These are phyloP conservation scores for Emydocephalus ijimae DNA, from an alignment of 2,113 vertebrate genomes.

Conservation along the genomic window DNA sequence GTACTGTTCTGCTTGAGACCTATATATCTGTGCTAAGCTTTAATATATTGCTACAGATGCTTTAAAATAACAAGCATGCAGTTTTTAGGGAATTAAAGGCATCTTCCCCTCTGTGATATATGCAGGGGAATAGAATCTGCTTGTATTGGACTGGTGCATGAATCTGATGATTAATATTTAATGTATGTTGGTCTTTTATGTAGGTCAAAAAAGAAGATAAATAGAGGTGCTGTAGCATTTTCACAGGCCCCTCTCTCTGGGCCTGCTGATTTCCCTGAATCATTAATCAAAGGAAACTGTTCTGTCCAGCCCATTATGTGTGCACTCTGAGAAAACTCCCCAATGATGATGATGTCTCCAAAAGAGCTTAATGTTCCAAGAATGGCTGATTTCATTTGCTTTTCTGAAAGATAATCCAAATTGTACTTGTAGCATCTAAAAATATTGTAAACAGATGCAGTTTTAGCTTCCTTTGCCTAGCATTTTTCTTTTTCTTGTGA, in stretches of 20 bases:
- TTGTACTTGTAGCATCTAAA: constrained; percentile 63
- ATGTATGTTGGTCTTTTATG: constrained; percentile 37
- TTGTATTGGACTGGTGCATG: constrained; percentile 13
- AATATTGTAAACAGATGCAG: constrained; percentile 61
- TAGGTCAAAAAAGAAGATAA: constrained; percentile 57
- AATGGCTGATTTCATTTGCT: not conserved
- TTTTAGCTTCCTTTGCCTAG: constrained; percentile 47
- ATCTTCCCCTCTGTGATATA: not conserved
- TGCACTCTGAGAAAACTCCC: constrained; percentile 41
- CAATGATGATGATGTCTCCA: constrained; percentile 41
- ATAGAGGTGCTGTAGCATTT: constrained; percentile 37
- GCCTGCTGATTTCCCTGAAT: constrained; percentile 45
- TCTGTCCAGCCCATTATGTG: constrained; percentile 28
- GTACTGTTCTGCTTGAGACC: not conserved
- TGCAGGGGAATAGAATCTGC: constrained; percentile 5
- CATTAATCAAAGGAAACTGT: constrained; percentile 53
- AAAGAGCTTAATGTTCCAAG: constrained; percentile 51
- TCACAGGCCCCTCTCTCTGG: constrained; percentile 43
- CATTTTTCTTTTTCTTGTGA: constrained; percentile 49
- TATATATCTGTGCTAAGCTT: not conserved
- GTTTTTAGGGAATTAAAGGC: not conserved
- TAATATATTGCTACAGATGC: not conserved
- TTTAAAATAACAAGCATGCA: constrained; percentile 21
- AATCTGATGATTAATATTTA: constrained; percentile 39
- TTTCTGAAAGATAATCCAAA: constrained; percentile 52